These are phyloP conservation scores for Thaumatotibia leucotreta DNA, from an alignment of 1,140 invertebrate species.

Conservation along the genomic window DNA sequence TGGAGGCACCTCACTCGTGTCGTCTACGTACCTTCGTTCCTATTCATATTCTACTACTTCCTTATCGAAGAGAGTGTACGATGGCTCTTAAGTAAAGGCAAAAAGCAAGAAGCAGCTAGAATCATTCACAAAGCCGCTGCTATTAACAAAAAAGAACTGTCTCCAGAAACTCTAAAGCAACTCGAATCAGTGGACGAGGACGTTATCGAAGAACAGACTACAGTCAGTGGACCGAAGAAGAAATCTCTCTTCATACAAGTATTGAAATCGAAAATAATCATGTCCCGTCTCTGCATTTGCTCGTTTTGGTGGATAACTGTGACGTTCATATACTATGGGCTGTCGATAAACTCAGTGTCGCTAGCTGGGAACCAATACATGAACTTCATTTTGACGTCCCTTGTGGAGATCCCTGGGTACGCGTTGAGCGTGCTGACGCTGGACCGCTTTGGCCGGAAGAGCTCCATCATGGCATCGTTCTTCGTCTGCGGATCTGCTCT, in stretches of 20 bases:
- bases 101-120: conserved; percentile 79
- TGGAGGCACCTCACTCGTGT: conserved; percentile 85
- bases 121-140: conserved; percentile 80
- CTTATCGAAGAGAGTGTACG: conserved; percentile 80
- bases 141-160: conserved; percentile 77
- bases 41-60: conserved; percentile 80
- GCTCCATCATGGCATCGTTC: conserved; percentile 75
- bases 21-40: conserved; percentile 81
- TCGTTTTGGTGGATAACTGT: conserved; percentile 86
- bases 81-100: conserved; percentile 79
- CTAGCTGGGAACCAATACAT: conserved; percentile 80
- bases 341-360: conserved; percentile 82
- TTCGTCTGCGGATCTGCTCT: conserved; percentile 55
- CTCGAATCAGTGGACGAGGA: conserved; percentile 36
- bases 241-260: conserved; percentile 59
- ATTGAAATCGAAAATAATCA: conserved; percentile 77
- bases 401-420: conserved; percentile 80
- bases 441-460: conserved; percentile 78
- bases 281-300: conserved; percentile 80
- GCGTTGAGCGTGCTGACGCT: conserved; percentile 70
- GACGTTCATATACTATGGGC: conserved; percentile 86
- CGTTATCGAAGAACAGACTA: not conserved
- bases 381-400: conserved; percentile 77
- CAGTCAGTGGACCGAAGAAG: not conserved
- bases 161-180: conserved; percentile 45